A percentile compares a stretch with the other conserved stretches of the same genome.
Conservation (phyloP, 2,113 vertebrate genomes). For the Nerophis lumbriciformis region DNA sequence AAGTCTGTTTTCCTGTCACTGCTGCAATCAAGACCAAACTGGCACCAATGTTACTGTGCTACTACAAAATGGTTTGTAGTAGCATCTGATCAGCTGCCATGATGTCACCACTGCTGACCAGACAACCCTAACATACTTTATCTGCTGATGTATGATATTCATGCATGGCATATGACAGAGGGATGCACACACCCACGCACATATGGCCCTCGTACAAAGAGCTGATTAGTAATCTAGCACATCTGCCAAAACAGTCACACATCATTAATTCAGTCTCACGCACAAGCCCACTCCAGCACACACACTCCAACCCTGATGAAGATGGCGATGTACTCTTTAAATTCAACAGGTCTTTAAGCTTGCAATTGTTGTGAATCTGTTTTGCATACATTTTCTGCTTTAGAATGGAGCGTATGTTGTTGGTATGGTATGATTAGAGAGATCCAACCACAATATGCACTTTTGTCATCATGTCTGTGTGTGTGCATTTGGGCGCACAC, state of each 20-base stretch:
- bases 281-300: conserved; percentile 39
- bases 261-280: conserved; percentile 60
- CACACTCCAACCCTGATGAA: conserved; percentile 43
- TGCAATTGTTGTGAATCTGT: conserved; percentile 22
- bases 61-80: conserved; percentile 37
- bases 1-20: conserved; percentile 35
- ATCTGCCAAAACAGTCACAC: conserved; percentile 23
- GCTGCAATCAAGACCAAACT: conserved; percentile 58
- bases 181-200: conserved; percentile 45
- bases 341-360: conserved; percentile 59
- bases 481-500: conserved; percentile 7
- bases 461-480: conserved; percentile 11
- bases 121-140: conserved; percentile 55
- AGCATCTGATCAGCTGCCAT: conserved; percentile 47
- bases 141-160: conserved; percentile 46
- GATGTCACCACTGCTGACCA: conserved; percentile 66
- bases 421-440: conserved; percentile 22
- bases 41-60: conserved; percentile 32
- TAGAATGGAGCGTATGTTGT: conserved; percentile 18
- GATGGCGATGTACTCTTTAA: conserved; percentile 49
- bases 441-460: conserved; percentile 14
- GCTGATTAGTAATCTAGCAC: conserved; percentile 58
- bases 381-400: conserved; percentile 30
- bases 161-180: conserved; percentile 34
- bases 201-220: conserved; percentile 55